Conservation (phyloP, 1,140 invertebrate species). For the Drosophila micromelanica region DNA sequence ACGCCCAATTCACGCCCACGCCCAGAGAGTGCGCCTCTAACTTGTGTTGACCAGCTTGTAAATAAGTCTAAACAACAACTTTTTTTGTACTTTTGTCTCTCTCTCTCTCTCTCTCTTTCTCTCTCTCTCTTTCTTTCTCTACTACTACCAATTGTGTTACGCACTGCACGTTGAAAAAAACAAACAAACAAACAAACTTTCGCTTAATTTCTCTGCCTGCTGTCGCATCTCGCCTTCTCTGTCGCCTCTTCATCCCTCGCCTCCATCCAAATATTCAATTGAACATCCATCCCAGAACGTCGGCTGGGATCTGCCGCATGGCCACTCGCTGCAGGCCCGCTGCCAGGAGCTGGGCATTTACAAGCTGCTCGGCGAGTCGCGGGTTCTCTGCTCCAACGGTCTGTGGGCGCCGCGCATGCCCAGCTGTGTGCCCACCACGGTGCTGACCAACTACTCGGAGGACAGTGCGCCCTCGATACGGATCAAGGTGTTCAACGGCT, state of each 20-base stretch:
- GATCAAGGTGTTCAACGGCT: conserved; percentile 91
- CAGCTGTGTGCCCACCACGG: conserved; percentile 91
- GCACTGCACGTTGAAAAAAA: conserved; percentile 23
- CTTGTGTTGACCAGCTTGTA: conserved; percentile 36
- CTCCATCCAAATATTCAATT: conserved; percentile 1
- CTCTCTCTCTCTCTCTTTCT: conserved; percentile 47
- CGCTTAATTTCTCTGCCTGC: conserved; percentile 22
- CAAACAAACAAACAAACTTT: conserved; percentile 11
- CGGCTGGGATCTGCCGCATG: conserved; percentile 86
- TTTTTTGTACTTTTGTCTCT: conserved; percentile 36
- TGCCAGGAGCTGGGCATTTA: conserved; percentile 93
- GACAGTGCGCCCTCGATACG: conserved; percentile 93
- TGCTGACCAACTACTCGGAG: conserved; percentile 93
- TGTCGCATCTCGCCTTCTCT: neutral
- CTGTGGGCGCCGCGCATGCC: conserved; percentile 90
- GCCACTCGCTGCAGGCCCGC: conserved; percentile 89
- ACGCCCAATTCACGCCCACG: conserved; percentile 37
- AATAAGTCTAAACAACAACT: conserved; percentile 30
- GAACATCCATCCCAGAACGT: conserved; percentile 68
- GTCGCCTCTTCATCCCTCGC: too few relatives aligned
- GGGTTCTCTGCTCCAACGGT: conserved; percentile 91
- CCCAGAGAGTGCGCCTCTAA: conserved; percentile 34
- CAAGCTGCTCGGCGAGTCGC: conserved; percentile 89
- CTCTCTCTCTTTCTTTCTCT: conserved; percentile 32
- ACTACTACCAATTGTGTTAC: conserved; percentile 6